Evolutionary conservation across 2,113 vertebrate species (phyloP), one percentile per base, ranked within the genome.

Genomic region (Arenaria interpres): DNA sequence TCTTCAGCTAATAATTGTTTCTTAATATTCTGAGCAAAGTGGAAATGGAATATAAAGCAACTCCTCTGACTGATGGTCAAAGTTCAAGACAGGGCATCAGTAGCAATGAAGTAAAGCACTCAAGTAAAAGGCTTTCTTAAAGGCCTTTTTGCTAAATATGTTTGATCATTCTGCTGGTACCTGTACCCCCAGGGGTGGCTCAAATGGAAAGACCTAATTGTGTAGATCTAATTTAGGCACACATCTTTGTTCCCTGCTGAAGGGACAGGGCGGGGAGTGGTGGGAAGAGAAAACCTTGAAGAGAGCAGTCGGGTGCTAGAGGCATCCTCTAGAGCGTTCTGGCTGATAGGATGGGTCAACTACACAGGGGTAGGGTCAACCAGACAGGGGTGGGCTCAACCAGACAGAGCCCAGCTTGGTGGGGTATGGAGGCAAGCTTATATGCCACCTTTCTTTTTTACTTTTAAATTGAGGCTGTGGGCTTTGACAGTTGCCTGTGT

Each of bases 381-480:
- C 8, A 28, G 25, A 14, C 20, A 50, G 5, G 12, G 4, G 1
- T 41, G 13, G 1, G 0, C 13, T 56, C 39, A 82, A 5, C 33
- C 7, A 28, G 32, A 14, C 22, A 27, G 11, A 43, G 17, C 19
- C 30, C n/a, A 59, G 9, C 8, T 56, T 23, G 2, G 12, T 27
- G 33, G 20, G 30, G 2, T 83, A 27, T 3, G 1, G 19, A 63
- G 27, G 22, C 14, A 86, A 68, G 12, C 10, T 81, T 54, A 8
- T 30, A n/a, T 25, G 7, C 4, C 7, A 19, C 4, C 20, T 71
- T 86, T 74, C 32, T 78, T 53, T 57, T 81, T 87, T 17, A 62
- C 4, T 5, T 69, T 88, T 89, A 50, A 54, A n/a, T 32, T 62
- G 59, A 41, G 30, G 21, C 33, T 79, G 33, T 5, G 0, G 82